Percentiles rank a stretch among this genome's conserved stretches.
These are phyloP conservation scores for Bovichtus variegatus DNA, from an alignment of 2,797 vertebrate genomes.

Conservation along the genomic window DNA sequence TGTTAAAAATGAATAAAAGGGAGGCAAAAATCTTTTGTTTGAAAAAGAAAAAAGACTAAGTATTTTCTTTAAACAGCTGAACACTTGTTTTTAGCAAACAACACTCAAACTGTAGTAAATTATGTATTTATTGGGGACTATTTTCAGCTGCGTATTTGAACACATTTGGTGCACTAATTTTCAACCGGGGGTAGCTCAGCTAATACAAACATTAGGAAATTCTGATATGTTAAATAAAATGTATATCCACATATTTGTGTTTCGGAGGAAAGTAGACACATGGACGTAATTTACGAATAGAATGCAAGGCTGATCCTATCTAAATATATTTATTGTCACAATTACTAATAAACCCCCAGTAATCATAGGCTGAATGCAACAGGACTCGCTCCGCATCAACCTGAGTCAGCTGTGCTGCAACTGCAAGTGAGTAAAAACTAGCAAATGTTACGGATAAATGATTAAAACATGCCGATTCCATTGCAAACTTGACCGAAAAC, in stretches of 20 bases:
- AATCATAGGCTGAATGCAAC: too few species aligned
- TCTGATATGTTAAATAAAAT: too few species aligned
- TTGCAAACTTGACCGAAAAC: neutral
- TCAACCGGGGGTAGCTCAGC: neutral
- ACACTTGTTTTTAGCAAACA: neutral
- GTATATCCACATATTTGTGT: too few species aligned
- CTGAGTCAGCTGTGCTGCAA: neutral
- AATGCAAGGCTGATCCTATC: too few species aligned
- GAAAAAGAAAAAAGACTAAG: too few species aligned
- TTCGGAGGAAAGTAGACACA: too few species aligned
- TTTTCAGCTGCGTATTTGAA: slow-evolving; percentile 1
- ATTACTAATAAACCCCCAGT: neutral
- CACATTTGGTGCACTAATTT: neutral
- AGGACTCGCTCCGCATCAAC: too few species aligned
- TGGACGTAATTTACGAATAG: too few species aligned
- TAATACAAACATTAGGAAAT: too few species aligned
- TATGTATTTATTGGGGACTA: neutral
- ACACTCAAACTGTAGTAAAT: neutral
- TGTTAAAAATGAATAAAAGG: too few species aligned
- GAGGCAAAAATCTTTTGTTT: too few species aligned
- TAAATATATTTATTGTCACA: neutral
- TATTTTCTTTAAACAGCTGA: too few species aligned
- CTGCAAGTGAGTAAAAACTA: neutral
- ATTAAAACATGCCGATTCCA: neutral
- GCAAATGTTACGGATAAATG: neutral